Base-by-base conservation (phyloP, 2,888 invertebrate genomes). In the Scaptomyza flava region DNA sequence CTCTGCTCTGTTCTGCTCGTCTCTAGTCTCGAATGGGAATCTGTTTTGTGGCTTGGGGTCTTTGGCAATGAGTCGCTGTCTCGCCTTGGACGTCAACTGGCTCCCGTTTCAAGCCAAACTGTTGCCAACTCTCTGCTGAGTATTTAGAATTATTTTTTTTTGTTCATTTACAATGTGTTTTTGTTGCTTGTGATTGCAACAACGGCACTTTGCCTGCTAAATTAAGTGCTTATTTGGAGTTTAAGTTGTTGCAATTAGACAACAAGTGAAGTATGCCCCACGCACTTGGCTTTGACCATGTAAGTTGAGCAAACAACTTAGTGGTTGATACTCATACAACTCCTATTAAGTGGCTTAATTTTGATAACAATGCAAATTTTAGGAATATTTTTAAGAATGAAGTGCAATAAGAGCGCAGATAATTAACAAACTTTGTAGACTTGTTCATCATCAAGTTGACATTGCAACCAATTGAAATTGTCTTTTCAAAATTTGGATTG, bases 201-300 rank as follows among this genome's bases (percentile, higher is more conserved):
- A 54, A 57, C 46, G 72, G 72, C 82, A 82, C 81, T 86, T 86
- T 82, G 81, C 65, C 75, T 81, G 84, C 81, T 86, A 83, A 82
- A 82, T 82, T 83, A 82, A 82, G 82, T 82, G 81, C 82, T 86
- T 78, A 82, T 82, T 82, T 86, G 53, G 81, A 86, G 84, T 73
- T 83, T 86, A 82, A 82, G 87, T 83, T 82, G 87, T 60, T 61
- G 75, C 82, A 82, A 82, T 82, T 82, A 82, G 79, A 86, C 84
- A 68, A 74, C 59, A 72, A 69, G 68, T 64, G 48, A 73, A 79
- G 77, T 63, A 71, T 47, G 43, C 43, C 59, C 58, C 62, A 11
- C 53, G 64, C 51, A 65, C 72, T 80, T 73, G 80, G 56, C 63
- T 75, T 53, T 74, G 73, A 71, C 72, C 77, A 72, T 27, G 31